phyloP scores from a whole-genome alignment of 2,888 invertebrate species.

The Sarcophaga caerulescens region DNA sequence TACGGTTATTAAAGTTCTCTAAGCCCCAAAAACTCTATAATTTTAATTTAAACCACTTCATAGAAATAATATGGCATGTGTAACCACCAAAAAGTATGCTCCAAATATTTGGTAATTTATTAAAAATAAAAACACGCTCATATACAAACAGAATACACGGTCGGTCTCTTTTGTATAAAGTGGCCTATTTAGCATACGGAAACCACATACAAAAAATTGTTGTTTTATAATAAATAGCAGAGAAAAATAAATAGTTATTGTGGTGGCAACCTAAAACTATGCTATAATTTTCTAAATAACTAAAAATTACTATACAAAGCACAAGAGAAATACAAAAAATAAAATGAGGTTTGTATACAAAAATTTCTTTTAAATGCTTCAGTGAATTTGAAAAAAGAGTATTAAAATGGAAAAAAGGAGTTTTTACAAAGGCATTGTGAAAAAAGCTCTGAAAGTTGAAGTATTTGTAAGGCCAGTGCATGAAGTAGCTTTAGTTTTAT shows the following conservation, averaged over 20 bases:
- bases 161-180: neutral
- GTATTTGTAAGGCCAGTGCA: neutral
- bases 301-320: conserved; percentile 10
- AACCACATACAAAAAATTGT: conserved; percentile 10
- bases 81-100: conserved; percentile 38
- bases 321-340: neutral
- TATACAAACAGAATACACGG: too few relatives aligned
- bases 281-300: conserved; percentile 43
- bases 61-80: neutral
- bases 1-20: neutral
- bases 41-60: neutral
- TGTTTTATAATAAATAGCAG: too few relatives aligned
- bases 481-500: conserved; percentile 3
- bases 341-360: neutral
- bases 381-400: conserved; percentile 6
- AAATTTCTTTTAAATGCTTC: conserved; percentile 4
- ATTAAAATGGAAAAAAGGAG: neutral
- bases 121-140: neutral
- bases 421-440: neutral
- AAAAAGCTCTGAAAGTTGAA: neutral
- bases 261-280: conserved; percentile 33
- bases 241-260: neutral
- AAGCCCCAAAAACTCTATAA: neutral
- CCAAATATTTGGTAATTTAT: conserved; percentile 36
- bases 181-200: conserved; percentile 39